These are phyloP conservation scores for Taenioides sp. DNA, from an alignment of 2,797 vertebrate species.

Conservation along the genomic window DNA sequence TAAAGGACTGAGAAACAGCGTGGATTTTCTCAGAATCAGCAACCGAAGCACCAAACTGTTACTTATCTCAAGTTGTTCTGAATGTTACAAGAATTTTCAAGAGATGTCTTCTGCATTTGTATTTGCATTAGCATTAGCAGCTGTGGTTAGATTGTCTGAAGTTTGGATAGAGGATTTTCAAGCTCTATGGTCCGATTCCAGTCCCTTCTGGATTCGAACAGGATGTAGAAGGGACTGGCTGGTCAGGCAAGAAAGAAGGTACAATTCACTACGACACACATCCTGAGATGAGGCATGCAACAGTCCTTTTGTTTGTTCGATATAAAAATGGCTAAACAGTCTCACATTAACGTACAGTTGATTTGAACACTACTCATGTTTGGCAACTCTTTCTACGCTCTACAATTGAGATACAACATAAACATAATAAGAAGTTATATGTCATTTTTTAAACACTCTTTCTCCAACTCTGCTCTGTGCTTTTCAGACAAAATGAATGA, in stretches of 20 bases:
- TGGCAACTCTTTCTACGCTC: constrained; percentile 44
- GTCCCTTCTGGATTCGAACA: no score
- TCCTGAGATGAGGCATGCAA: constrained; percentile 73
- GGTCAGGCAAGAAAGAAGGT: constrained; percentile 14
- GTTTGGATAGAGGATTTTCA: no score
- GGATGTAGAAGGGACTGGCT: no score
- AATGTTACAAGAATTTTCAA: no score
- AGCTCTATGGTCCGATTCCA: no score
- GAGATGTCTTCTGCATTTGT: no score
- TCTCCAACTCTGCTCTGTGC: constrained; percentile 48
- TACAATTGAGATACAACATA: constrained; percentile 10
- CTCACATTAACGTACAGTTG: constrained; percentile 35
- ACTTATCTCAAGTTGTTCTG: no score
- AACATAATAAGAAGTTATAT: constrained; percentile 21
- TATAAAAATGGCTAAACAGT: constrained; percentile 28
- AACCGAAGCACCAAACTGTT: no score
- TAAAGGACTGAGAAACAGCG: no score
- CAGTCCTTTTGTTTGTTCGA: constrained; percentile 4
- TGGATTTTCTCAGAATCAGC: no score
- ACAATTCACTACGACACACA: constrained; percentile 48
- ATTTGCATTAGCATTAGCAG: no score
- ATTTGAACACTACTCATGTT: constrained; percentile 48
- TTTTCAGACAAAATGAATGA: constrained; percentile 62
- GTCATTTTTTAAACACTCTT: constrained; percentile 23
- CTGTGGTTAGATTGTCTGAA: no score